phyloP scores from a whole-genome alignment of 2,113 vertebrate species.

The Jaculus jaculus region DNA sequence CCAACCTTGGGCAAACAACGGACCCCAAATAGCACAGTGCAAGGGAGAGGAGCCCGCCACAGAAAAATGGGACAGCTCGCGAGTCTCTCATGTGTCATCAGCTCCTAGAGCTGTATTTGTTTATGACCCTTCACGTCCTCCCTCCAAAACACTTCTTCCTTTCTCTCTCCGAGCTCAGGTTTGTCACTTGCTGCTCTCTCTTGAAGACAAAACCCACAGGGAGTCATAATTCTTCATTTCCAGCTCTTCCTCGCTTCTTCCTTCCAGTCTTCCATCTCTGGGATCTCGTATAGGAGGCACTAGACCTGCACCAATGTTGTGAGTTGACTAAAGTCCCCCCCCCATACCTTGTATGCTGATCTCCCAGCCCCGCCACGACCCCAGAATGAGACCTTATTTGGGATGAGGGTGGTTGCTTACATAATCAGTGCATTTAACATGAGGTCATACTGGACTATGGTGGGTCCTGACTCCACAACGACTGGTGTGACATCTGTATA shows the following conservation, averaged over 20 bases:
- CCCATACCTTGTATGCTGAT: background rate
- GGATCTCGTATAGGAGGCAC: background rate
- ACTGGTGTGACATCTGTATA: background rate
- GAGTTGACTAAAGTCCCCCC: background rate
- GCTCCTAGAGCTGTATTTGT: rapidly evolving
- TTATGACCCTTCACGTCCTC: background rate
- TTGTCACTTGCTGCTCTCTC: background rate
- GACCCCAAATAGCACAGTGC: background rate
- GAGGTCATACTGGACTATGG: background rate
- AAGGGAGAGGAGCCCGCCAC: background rate
- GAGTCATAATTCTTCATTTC: background rate
- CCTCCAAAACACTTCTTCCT: no score
- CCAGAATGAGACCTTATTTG: background rate
- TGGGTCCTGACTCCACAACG: background rate
- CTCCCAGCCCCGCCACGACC: background rate
- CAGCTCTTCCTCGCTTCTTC: background rate
- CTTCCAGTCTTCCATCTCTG: background rate
- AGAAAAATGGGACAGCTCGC: rapidly evolving
- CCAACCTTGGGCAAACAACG: background rate
- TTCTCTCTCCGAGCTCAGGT: background rate
- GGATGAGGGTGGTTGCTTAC: background rate
- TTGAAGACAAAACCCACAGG: background rate
- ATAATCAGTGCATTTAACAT: background rate
- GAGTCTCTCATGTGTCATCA: rapidly evolving
- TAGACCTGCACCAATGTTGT: background rate